Base-by-base conservation (phyloP, 2,113 vertebrate genomes). In the Ciconia boyciana region DNA sequence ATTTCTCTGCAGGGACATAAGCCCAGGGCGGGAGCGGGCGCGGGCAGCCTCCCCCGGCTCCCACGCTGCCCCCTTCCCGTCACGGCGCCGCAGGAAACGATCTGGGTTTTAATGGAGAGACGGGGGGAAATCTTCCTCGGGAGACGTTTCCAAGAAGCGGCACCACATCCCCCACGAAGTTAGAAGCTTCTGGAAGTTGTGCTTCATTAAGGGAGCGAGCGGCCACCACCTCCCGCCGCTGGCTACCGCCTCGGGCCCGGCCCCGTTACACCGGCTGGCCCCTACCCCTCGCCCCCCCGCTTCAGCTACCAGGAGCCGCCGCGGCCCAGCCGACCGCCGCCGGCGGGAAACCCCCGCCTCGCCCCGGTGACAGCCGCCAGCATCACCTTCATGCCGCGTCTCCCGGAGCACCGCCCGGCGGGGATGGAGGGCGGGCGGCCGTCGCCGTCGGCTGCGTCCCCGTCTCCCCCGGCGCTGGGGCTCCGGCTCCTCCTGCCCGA, bases 301-400 rank as follows among this genome's bases (percentile, higher is more conserved):
- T 36, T 16, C 32, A 25, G 76, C 21, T 16, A 17, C 25, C 36
- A 25, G 68, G n/a, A 64, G 36, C 82, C 66, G 34, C 60, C 57
- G 25, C 64, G 64, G 87, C 87, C 90, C 78, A 14, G 62, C 22
- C 64, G 74, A 31, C 4, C 80, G 65, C 70, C 78, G 39, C 26
- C 39, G 43, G 29, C 13, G 52, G 57, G 9, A 36, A 26, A 31
- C 44, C 24, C 24, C 71, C 26, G 20, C 48, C 36, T 24, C n/a
- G 36, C 48, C 65, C 31, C 34, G 34, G 7, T 10, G 49, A 10
- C 74, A 15, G 89, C 84, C 70, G 24, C 70, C 87, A 82, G 88
- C 91, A 95, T 94, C 92, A 96, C 96, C 94, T 96, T 96, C 96
- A 96, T 96, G 92, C 84, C 87, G 92, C 90, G 90, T 76, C 76